Evolutionary conservation across 2,797 vertebrate genomes (phyloP).

Genomic region (Cheirogaleus major): DNA sequence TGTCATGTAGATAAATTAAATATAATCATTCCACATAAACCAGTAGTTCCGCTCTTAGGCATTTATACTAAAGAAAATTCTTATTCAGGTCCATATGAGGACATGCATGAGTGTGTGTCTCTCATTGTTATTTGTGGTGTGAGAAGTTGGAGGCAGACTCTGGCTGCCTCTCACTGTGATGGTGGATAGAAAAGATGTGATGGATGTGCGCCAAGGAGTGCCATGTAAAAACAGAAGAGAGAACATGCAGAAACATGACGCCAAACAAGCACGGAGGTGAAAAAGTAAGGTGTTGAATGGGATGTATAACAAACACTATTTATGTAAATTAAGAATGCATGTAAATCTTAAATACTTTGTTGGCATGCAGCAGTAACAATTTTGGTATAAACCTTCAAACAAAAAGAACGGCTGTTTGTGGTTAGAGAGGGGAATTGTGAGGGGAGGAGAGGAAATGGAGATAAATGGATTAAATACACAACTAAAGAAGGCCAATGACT

Average conservation of each 20-base stretch:
- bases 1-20: not conserved
- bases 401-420: not conserved
- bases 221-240: not conserved
- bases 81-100: not conserved
- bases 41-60: not conserved
- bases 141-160: not conserved
- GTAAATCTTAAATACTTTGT: not conserved
- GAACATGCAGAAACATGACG: not conserved
- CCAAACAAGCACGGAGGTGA: not conserved
- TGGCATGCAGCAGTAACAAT: too few species aligned
- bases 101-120: not conserved
- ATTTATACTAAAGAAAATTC: not conserved
- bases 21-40: not conserved
- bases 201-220: not conserved
- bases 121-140: not conserved
- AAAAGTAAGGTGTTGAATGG: not conserved
- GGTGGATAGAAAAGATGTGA: not conserved
- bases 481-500: not conserved
- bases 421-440: not conserved
- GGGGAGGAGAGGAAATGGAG: not conserved
- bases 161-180: not conserved
- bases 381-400: not conserved
- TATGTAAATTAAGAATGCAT: not conserved
- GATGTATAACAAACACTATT: not conserved
- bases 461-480: not conserved